phyloP scores from a whole-genome alignment of 2,888 invertebrate species.

The Folsomia candida region DNA sequence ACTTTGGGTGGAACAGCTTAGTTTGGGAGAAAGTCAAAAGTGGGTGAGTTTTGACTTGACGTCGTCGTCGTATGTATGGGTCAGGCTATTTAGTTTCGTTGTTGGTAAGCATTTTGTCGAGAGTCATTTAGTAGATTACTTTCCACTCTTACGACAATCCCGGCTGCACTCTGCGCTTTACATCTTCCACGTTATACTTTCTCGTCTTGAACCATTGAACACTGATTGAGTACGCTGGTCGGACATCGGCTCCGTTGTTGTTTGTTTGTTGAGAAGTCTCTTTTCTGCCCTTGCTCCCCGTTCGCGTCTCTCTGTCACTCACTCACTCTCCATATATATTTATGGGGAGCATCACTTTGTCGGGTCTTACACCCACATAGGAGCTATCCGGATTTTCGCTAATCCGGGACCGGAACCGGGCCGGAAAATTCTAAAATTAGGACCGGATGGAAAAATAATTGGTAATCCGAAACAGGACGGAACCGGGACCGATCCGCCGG shows the following conservation, averaged over 20 bases:
- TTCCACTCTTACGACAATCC: not conserved
- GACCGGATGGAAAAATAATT: no score
- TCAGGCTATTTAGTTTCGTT: no score
- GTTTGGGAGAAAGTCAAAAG: not conserved
- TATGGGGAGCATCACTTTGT: no score
- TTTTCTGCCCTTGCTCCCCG: not conserved
- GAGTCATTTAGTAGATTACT: constrained; percentile 26
- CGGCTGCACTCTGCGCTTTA: not conserved
- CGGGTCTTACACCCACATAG: no score
- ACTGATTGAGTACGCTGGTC: constrained; percentile 1
- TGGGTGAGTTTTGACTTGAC: not conserved
- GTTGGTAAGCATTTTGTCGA: not conserved
- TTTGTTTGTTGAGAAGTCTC: not conserved
- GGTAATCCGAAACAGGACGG: no score
- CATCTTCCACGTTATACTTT: not conserved
- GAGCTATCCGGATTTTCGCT: no score
- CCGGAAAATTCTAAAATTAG: no score
- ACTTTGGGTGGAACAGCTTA: not conserved
- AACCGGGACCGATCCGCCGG: no score
- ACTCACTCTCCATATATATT: no score
- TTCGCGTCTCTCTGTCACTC: no score
- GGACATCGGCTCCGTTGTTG: not conserved
- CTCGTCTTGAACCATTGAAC: not conserved
- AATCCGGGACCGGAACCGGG: no score
- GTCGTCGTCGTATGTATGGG: no score